A percentile compares a stretch with the other conserved stretches of the same genome.
phyloP scores from a whole-genome alignment of 2,113 vertebrate genomes.

The Antechinus flavipes region DNA sequence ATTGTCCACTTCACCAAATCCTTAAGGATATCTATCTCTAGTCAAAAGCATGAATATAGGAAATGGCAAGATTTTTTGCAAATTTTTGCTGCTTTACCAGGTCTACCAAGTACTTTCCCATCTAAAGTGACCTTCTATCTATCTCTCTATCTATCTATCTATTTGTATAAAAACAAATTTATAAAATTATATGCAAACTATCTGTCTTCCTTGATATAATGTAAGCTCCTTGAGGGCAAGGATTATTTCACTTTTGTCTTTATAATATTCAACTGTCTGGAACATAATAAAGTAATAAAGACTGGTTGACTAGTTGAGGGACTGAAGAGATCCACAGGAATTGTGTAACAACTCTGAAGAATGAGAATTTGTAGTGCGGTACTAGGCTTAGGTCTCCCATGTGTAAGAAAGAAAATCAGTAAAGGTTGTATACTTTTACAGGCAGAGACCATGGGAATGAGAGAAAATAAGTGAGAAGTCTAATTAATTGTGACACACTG shows the following conservation, averaged over 20 bases:
- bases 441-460: neutral
- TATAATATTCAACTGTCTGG: neutral
- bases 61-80: neutral
- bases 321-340: neutral
- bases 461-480: neutral
- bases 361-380: neutral
- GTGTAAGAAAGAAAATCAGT: neutral
- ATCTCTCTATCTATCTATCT: neutral
- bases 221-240: neutral
- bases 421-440: neutral
- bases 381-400: neutral
- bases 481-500: neutral
- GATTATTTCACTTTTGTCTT: neutral
- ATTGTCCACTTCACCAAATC: neutral
- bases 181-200: neutral
- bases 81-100: neutral
- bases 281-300: neutral
- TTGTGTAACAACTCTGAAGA: neutral
- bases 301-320: neutral
- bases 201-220: neutral
- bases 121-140: neutral
- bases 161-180: neutral
- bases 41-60: neutral
- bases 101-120: neutral
- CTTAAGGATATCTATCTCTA: neutral